Evolutionary conservation across 1,140 invertebrate species (phyloP).

Genomic region (Drosophila nasuta): DNA sequence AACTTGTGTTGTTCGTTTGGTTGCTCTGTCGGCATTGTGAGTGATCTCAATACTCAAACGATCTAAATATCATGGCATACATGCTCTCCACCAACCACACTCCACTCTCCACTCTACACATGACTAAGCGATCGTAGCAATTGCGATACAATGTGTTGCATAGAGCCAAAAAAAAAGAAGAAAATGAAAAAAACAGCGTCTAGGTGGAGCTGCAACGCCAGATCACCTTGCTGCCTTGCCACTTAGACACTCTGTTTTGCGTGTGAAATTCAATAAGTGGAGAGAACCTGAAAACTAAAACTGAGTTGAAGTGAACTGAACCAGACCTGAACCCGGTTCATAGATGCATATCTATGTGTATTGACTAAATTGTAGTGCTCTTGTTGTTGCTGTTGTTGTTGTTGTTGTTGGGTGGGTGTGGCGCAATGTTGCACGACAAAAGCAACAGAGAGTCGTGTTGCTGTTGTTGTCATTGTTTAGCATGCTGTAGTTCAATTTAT

Average conservation of each 20-base stretch:
- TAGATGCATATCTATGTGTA: conserved; percentile 72
- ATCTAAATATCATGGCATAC: neutral
- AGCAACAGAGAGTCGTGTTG: conserved; percentile 40
- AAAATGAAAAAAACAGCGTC: conserved; percentile 2
- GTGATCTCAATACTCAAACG: conserved; percentile 41
- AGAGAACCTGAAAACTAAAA: neutral
- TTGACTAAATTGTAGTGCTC: conserved; percentile 73
- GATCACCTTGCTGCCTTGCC: conserved; percentile 66
- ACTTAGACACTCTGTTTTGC: conserved; percentile 71
- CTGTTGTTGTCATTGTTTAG: conserved; percentile 64
- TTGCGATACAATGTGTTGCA: conserved; percentile 7
- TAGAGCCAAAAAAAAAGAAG: neutral
- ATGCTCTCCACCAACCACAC: too few relatives aligned
- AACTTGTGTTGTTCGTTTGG: conserved; percentile 40
- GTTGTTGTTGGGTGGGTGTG: conserved; percentile 64
- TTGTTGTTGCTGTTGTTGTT: conserved; percentile 4
- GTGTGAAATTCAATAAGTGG: conserved; percentile 79
- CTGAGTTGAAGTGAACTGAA: conserved; percentile 7
- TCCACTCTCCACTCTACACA: conserved; percentile 15
- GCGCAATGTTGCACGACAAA: conserved; percentile 75
- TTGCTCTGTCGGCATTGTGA: conserved; percentile 17
- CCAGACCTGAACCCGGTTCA: conserved; percentile 36
- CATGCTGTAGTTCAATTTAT: conserved; percentile 82
- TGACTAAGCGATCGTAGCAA: conserved; percentile 56
- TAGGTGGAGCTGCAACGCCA: conserved; percentile 62